Conservation (phyloP, 2,888 invertebrate genomes). For the Leucania comma region DNA sequence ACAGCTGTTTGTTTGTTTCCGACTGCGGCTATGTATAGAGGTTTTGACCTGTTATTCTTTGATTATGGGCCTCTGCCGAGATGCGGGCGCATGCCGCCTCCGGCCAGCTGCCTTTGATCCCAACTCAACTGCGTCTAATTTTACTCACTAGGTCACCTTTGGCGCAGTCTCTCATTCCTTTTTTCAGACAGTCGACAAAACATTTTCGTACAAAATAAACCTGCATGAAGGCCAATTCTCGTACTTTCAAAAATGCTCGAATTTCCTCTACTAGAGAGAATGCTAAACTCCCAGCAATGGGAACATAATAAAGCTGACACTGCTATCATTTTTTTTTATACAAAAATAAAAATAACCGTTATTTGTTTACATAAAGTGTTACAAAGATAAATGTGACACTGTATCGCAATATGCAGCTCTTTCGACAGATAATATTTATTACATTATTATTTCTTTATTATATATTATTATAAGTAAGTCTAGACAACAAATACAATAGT, state of each 20-base stretch:
- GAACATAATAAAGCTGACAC: too few species aligned
- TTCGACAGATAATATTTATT: too few species aligned
- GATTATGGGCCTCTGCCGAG: slow-evolving; percentile 49
- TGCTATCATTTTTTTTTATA: too few species aligned
- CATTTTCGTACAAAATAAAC: slow-evolving; percentile 12
- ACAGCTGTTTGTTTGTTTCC: slow-evolving; percentile 31
- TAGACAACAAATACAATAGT: too few species aligned
- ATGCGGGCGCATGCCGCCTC: slow-evolving; percentile 54
- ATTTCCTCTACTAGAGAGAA: too few species aligned
- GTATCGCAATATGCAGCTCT: too few species aligned
- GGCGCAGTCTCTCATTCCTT: slow-evolving; percentile 48
- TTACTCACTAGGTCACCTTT: slow-evolving; percentile 70
- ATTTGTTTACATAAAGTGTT: too few species aligned
- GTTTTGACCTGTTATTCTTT: slow-evolving; percentile 59
- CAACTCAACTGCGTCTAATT: slow-evolving; percentile 69
- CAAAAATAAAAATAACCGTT: too few species aligned
- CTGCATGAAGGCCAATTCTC: neutral
- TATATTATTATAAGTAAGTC: too few species aligned
- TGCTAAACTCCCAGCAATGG: too few species aligned
- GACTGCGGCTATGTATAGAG: slow-evolving; percentile 29
- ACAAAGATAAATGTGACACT: too few species aligned
- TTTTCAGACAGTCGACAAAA: slow-evolving; percentile 31
- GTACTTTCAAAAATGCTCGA: neutral
- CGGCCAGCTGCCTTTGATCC: slow-evolving; percentile 63
- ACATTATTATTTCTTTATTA: too few species aligned